Conservation (phyloP, 2,113 vertebrate genomes). For the Vidua macroura region DNA sequence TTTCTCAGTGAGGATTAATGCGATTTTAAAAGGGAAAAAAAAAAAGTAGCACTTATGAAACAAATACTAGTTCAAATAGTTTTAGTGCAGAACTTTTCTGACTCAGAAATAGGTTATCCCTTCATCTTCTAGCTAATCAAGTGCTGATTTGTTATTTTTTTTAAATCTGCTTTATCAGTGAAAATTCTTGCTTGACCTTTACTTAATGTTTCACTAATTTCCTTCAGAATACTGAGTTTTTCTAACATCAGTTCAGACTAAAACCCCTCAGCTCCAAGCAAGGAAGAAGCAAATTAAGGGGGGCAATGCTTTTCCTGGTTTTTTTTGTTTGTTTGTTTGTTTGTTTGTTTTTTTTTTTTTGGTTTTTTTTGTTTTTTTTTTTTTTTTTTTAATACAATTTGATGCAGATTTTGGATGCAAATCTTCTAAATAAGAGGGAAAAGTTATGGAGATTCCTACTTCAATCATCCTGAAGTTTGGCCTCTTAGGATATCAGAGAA, state of each 20-base stretch:
- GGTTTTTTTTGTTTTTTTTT: neutral
- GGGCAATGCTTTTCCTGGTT: neutral
- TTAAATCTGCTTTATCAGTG: neutral
- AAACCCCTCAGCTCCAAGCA: neutral
- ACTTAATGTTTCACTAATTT: neutral
- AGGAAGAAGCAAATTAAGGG: neutral
- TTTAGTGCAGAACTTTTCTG: neutral
- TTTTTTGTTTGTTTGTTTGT: too few relatives aligned
- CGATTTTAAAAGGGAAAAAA: neutral
- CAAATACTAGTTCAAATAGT: neutral
- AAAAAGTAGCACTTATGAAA: neutral
- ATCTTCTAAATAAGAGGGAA: neutral
- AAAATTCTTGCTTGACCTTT: neutral
- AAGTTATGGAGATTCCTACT: neutral
- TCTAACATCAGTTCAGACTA: neutral
- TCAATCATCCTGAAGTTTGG: neutral
- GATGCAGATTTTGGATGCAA: neutral
- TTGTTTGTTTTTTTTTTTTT: neutral
- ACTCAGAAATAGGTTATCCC: neutral
- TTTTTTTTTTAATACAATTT: neutral
- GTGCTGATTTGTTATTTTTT: neutral
- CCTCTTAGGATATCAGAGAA: neutral
- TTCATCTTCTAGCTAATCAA: neutral
- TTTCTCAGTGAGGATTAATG: neutral
- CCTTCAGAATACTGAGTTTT: neutral